Evolutionary conservation across 2,888 invertebrate species (phyloP).

Genomic region (Zonitis immaculata): DNA sequence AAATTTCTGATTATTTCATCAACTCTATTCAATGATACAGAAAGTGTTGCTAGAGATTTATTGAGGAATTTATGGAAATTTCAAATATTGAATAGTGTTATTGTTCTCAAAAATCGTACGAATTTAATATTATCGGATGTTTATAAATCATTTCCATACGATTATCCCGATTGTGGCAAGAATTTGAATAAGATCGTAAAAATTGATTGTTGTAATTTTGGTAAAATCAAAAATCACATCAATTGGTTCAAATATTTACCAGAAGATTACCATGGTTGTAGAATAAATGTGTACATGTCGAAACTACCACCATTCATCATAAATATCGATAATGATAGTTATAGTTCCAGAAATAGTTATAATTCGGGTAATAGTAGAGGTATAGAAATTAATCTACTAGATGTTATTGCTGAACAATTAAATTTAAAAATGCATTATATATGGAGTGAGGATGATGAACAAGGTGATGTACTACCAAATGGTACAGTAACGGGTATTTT

Average conservation of each 20-base stretch:
- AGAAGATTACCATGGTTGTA: conserved; percentile 1
- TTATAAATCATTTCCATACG: not conserved
- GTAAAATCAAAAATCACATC: not conserved
- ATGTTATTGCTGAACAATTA: conserved; percentile 1
- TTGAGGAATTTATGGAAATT: not conserved
- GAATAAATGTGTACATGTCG: not conserved
- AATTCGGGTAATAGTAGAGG: not conserved
- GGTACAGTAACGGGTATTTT: conserved; percentile 6
- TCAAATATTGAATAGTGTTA: not conserved
- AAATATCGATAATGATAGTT: not conserved
- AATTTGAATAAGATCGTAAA: not conserved
- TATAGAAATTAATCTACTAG: conserved; percentile 1
- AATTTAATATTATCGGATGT: not conserved
- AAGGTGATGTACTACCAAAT: conserved; percentile 1
- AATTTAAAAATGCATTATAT: not conserved
- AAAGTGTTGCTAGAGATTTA: not conserved
- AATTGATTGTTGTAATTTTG: conserved; percentile 1
- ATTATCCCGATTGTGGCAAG: not conserved
- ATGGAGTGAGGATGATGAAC: not conserved
- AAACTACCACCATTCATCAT: conserved; percentile 5
- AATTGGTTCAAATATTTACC: not conserved
- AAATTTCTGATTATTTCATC: conserved; percentile 2
- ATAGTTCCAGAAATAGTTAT: not conserved
- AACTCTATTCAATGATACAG: not conserved
- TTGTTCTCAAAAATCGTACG: not conserved